Base-by-base conservation (phyloP, 1,140 invertebrate genomes). In the Drosophila arawakana region DNA sequence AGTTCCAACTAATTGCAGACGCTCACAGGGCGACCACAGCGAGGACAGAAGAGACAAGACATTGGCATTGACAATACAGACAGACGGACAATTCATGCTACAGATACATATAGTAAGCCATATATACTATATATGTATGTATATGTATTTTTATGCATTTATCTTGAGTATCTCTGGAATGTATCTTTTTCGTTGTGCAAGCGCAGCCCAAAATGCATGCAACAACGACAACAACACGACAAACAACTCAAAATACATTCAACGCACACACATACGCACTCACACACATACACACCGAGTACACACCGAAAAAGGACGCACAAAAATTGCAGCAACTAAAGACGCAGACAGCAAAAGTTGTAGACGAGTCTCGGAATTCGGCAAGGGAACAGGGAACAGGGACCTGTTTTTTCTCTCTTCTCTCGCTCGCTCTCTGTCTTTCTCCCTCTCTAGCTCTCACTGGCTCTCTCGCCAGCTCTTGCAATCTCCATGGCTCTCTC, bases 151-250 rank as follows among this genome's bases (percentile, higher is more conserved):
- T 75, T 86, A 76, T 80, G 65, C 69, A 84, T 73, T 80, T 85
- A 81, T 85, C 78, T 81, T 65, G 78, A 85, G 75, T 85, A 85
- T 85, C 81, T 86, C 39, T 67, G 75, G 78, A 85, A 85, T 85
- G 82, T 85, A 86, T 86, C 71, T 86, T 52, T 34, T 21, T 10
- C 55, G 46, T 62, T 73, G 73, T 76, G 78, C 71, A 75, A 75
- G 80, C 79, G 74, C 72, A 80, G 81, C 76, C 73, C 70, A 81
- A 85, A 84, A 85, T 81, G 75, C 70, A 84, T 63, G 55, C 61
- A 73, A 46, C 47, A 62, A 39, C 66, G 15, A 41, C 57, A 58
- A n/a, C 63, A 54, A 47, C 58, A 47, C 34, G 59, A 55, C 59
- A 46, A 70, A 55, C 59, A 70, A 62, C 67, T 52, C 67, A 67